Evolutionary conservation across 1,140 invertebrate genomes (phyloP), one percentile per base, ranked within the genome.

Genomic region (Eumeta japonica): DNA sequence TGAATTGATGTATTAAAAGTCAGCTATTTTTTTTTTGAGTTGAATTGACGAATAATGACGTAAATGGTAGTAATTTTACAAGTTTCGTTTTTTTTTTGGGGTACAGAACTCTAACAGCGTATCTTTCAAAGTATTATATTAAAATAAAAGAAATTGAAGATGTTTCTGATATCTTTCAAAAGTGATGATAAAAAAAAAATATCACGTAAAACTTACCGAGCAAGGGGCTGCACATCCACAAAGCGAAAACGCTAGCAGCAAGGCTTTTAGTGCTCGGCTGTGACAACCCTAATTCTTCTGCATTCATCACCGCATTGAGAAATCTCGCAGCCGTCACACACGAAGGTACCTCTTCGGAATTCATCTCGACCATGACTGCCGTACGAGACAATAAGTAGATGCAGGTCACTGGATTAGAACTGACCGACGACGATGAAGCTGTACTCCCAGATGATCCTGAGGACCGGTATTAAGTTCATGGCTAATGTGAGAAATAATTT

Each of bases 331-430:
- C 71, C 2, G 80, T 81, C 27, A 81, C 81, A 29, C 76, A 75
- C 1, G 79, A 64, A 0, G 81, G 80, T 29, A 85, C 81, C 48
- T 87, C 84, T 13, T 73, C 68, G 0, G 64, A 67, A 29, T 61
- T 63, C 60, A 86, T 82, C 52, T 87, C 84, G 67, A 87, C 80
- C 71, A 85, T 81, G 19, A 87, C 73, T 5, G 83, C 83, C 13
- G 81, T 74, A 2, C 79, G 74, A 13, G 79, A 84, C 79, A 86
- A 84, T 18, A 86, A 62, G 54, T 86, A 87, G 2, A 86, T 76
- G 49, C 83, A 84, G 1, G 68, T 73, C 5, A 71, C 61, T 3
- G 62, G 68, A 31, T 62, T 68, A 3, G 64, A 62, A 0, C 64
- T 50, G 2, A 60, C 57, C 4, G 64, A 61, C 1, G 68, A 68